Conservation (phyloP, 2,113 vertebrate species). For the Eulacestoma nigropectus region DNA sequence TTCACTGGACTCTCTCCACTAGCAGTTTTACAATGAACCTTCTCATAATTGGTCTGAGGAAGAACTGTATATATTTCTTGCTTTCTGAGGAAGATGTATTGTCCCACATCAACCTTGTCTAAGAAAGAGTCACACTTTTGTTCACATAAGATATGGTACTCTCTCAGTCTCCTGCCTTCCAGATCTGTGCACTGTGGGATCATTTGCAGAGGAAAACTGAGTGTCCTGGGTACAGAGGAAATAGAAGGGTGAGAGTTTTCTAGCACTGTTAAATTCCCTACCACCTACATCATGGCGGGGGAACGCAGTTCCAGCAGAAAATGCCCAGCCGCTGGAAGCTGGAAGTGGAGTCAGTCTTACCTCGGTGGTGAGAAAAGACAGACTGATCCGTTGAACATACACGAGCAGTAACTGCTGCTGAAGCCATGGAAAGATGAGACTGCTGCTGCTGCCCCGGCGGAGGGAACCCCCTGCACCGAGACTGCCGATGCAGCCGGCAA, state of each 20-base stretch:
- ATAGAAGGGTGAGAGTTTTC: not conserved
- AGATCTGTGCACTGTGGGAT: not conserved
- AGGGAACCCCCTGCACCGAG: not conserved
- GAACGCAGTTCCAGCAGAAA: accelerated
- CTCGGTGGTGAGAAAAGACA: not conserved
- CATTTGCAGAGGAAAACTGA: not conserved
- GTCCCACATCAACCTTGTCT: not conserved
- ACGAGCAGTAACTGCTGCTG: not conserved
- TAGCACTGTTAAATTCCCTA: not conserved
- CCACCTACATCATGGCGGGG: not conserved
- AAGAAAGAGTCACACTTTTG: not conserved
- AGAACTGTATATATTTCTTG: not conserved
- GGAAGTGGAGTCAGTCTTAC: not conserved
- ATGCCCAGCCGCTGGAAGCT: not conserved
- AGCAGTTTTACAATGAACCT: not conserved
- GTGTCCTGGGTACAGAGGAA: not conserved
- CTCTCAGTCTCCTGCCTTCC: not conserved
- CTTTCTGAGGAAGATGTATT: not conserved
- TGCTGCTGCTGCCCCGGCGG: not conserved
- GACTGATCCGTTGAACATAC: not conserved
- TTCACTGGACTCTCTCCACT: not conserved
- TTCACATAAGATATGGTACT: not conserved
- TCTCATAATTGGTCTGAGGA: not conserved
- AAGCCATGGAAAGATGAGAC: not conserved
- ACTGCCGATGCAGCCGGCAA: accelerated